Evolutionary conservation across 2,888 invertebrate species (phyloP), one percentile per base, ranked within the genome.

Genomic region (Diarsia brunnea): DNA sequence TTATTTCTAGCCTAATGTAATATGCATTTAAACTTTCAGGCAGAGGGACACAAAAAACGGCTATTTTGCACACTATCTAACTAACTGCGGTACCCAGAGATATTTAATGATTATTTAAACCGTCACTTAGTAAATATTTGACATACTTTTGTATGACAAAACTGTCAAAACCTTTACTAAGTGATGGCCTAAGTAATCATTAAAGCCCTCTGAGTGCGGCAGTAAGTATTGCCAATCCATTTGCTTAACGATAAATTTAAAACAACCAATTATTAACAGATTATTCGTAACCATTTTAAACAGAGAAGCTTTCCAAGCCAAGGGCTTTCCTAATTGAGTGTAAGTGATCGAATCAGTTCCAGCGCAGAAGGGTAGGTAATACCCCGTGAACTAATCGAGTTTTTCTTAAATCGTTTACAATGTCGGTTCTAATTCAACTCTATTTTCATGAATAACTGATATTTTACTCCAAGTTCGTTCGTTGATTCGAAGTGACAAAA

Each of bases 361-460:
- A 66, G 31, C 73, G n/a, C 66, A 78, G 81, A 53, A 64, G 76
- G 80, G 80, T 75, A 82, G 81, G 87, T 88, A 91, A 92, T 92
- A 92, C 76, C 72, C 87, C 90, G 90, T 91, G 87, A 90, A 79
- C 75, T 91, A 92, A 94, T 93, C 90, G 88, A 90, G 90, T 93
- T 83, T 72, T 81, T 74, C 88, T 91, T 92, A 92, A 89, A 82
- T 89, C 94, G 93, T 94, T 93, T 93, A 81, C 91, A 88, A 88
- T 85, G 78, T 87, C 71, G 81, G 78, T 43, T 82, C 87, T 90
- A 90, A 92, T 90, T 89, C 84, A 63, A 74, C 81, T 87, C 78
- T 84, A 77, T 88, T 88, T 89, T 90, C 88, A 91, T 90, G 88
- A 89, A 86, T 78, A 79, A 73, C 78, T 76, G 71, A 84, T 87